Evolutionary conservation across 2,113 vertebrate species (phyloP).

Genomic region (Copsychus sechellarum): DNA sequence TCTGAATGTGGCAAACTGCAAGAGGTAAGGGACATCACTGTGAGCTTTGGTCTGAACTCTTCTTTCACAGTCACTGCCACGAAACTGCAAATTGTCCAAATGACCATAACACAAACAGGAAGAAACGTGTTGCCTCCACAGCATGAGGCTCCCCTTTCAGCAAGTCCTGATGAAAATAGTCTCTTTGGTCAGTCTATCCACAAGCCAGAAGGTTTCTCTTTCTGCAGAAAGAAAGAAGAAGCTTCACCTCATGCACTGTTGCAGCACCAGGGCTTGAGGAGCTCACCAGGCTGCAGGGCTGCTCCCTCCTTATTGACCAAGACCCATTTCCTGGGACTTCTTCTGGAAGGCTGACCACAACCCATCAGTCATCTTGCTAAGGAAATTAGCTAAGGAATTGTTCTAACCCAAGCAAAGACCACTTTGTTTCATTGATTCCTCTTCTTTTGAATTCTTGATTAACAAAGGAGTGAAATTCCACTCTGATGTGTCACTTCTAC

Average conservation of each 20-base stretch:
- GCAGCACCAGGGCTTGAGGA: background rate
- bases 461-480: background rate
- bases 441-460: background rate
- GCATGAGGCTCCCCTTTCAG: background rate
- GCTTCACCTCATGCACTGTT: background rate
- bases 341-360: background rate
- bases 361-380: background rate
- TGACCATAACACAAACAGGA: background rate
- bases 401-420: background rate
- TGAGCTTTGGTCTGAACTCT: background rate
- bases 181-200: background rate
- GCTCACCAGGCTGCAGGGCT: background rate
- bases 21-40: background rate
- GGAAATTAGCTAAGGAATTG: background rate
- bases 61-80: background rate
- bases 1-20: background rate
- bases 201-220: background rate
- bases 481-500: background rate
- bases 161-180: background rate
- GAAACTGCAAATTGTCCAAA: background rate
- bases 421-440: background rate
- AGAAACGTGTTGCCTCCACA: background rate
- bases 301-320: background rate
- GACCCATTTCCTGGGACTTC: background rate
- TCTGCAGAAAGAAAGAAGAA: background rate